Evolutionary conservation across 1,140 invertebrate species (phyloP).

Genomic region (Cecropterus lyciades): DNA sequence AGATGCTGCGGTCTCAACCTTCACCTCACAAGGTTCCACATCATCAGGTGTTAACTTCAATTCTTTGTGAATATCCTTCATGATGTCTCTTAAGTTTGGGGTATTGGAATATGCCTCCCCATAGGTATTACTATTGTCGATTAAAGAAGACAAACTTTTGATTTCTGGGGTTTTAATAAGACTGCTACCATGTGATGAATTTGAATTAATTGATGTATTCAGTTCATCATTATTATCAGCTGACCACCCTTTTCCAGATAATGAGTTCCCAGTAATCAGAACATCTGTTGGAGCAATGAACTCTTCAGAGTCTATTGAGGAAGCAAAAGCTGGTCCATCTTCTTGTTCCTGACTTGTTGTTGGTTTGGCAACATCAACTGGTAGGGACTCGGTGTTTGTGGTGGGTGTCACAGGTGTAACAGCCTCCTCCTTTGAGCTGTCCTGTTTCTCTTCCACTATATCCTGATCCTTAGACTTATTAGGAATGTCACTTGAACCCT

Average conservation of each 20-base stretch:
- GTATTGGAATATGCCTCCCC: conserved; percentile 81
- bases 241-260: conserved; percentile 89
- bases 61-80: conserved; percentile 83
- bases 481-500: conserved; percentile 57
- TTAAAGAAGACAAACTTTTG: conserved; percentile 77
- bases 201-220: conserved; percentile 71
- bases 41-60: conserved; percentile 72
- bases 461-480: conserved; percentile 44
- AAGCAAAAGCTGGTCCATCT: conserved; percentile 49
- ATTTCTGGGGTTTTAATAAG: conserved; percentile 81
- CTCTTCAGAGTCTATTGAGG: conserved; percentile 64
- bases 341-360: conserved; percentile 59
- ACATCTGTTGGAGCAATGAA: conserved; percentile 63
- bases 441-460: conserved; percentile 27
- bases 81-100: conserved; percentile 87
- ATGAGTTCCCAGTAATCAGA: conserved; percentile 86
- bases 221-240: conserved; percentile 85
- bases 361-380: conserved; percentile 52
- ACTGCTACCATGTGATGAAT: conserved; percentile 78
- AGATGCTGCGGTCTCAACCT: conserved; percentile 51
- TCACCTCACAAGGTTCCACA: conserved; percentile 53
- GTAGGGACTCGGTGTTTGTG: conserved; percentile 22
- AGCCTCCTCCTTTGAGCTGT: conserved; percentile 38
- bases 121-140: conserved; percentile 82
- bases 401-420: conserved; percentile 17